These are phyloP conservation scores for Torymus texanus DNA, from an alignment of 2,888 invertebrate species.

Conservation along the genomic window DNA sequence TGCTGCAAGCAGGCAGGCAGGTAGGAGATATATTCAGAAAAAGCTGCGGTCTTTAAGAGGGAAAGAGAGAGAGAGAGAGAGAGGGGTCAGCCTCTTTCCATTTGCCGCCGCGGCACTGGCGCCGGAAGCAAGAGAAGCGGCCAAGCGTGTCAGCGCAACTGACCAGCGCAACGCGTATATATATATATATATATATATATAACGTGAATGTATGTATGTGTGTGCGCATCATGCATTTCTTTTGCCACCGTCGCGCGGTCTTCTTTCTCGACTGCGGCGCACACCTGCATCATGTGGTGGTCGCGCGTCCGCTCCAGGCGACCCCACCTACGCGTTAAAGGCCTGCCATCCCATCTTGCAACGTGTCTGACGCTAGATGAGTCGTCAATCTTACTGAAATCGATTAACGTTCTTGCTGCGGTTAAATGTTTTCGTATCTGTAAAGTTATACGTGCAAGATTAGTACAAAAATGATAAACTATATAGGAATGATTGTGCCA, in stretches of 20 bases:
- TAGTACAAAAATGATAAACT: no score
- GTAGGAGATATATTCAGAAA: constrained; percentile 43
- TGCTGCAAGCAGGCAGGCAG: constrained; percentile 43
- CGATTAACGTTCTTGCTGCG: neutral
- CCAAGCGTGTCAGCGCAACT: constrained; percentile 71
- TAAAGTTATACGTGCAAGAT: no score
- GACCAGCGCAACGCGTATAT: constrained; percentile 68
- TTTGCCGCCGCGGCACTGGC: constrained; percentile 58
- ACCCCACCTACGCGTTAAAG: constrained; percentile 22
- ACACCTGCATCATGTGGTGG: constrained; percentile 11
- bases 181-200: no score
- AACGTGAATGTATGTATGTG: no score
- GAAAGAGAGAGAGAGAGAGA: no score
- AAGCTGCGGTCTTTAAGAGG: constrained; percentile 49
- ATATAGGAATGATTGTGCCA: no score
- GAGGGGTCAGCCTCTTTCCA: constrained; percentile 54
- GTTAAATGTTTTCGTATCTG: no score
- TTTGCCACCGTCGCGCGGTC: constrained; percentile 62
- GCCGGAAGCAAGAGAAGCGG: constrained; percentile 68
- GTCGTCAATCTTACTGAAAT: neutral
- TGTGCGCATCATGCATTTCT: constrained; percentile 60
- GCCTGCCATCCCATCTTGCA: neutral
- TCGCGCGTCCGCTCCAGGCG: neutral
- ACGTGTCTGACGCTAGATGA: neutral
- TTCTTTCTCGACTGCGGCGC: constrained; percentile 56